Percentiles rank a stretch among this genome's conserved stretches.
phyloP scores from a whole-genome alignment of 2,113 vertebrate genomes.

The Nothocercus julius region DNA sequence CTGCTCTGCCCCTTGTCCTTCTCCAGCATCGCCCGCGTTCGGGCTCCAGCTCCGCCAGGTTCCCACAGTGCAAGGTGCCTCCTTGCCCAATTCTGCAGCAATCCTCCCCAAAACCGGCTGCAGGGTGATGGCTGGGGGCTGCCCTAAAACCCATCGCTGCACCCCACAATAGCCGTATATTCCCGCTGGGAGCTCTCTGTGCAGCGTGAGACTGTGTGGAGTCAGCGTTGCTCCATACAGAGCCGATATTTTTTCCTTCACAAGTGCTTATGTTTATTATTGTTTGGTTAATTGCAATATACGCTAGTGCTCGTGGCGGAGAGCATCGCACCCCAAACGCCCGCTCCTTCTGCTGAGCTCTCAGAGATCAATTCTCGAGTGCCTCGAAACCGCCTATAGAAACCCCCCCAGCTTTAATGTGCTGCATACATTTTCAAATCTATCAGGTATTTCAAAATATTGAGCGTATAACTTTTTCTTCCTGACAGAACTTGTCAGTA shows the following conservation, averaged over 20 bases:
- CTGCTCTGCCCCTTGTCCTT: too few species aligned
- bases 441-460: background rate
- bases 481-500: rapidly evolving
- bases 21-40: too few species aligned
- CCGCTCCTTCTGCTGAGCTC: background rate
- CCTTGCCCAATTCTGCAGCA: too few species aligned
- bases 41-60: too few species aligned
- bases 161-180: background rate
- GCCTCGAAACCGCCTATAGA: background rate
- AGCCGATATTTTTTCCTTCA: background rate
- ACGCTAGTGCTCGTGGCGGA: background rate
- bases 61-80: too few species aligned
- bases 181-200: background rate
- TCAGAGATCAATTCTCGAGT: background rate
- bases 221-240: rapidly evolving
- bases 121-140: too few species aligned
- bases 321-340: background rate
- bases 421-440: background rate
- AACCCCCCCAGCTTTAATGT: background rate
- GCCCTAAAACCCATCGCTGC: too few species aligned
- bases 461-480: background rate
- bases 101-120: too few species aligned
- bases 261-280: background rate
- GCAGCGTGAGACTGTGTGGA: background rate
- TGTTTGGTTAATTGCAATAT: background rate